phyloP scores from a whole-genome alignment of 2,113 vertebrate genomes.

The Chrysemys picta region DNA sequence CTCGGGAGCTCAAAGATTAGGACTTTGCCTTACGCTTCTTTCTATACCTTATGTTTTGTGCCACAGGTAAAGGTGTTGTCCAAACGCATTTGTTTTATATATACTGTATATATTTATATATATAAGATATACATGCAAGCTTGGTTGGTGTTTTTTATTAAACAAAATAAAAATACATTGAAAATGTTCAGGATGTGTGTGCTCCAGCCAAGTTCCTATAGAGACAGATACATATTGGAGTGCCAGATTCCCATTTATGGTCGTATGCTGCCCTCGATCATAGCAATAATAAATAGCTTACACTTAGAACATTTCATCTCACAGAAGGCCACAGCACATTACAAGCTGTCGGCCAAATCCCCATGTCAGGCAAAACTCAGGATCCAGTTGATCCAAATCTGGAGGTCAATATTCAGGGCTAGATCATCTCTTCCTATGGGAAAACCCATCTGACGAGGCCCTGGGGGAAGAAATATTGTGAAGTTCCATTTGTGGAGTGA shows the following conservation, averaged over 20 bases:
- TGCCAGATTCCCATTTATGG: not conserved
- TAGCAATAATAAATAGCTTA: not conserved
- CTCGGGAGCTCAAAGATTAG: conserved; percentile 63
- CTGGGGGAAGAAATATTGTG: not conserved
- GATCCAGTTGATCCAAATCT: not conserved
- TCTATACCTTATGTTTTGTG: conserved; percentile 67
- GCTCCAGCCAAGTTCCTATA: conserved; percentile 53
- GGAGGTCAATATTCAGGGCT: not conserved
- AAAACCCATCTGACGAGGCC: not conserved
- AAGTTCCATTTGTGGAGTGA: not conserved
- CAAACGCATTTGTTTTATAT: conserved; percentile 80
- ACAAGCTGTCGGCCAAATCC: not conserved
- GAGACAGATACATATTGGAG: not conserved
- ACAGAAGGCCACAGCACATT: not conserved
- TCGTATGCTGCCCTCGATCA: not conserved
- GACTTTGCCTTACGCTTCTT: conserved; percentile 63
- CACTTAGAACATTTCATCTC: not conserved
- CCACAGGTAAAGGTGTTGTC: conserved; percentile 72
- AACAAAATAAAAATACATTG: conserved; percentile 70
- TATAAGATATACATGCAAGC: conserved; percentile 82
- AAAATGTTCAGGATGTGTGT: conserved; percentile 62
- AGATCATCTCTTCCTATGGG: accelerated
- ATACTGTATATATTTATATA: conserved; percentile 86
- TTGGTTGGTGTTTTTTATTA: conserved; percentile 80
- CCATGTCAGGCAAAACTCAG: not conserved